Conservation (phyloP, 2,113 vertebrate genomes). For the Rhinichthys klamathensis region DNA sequence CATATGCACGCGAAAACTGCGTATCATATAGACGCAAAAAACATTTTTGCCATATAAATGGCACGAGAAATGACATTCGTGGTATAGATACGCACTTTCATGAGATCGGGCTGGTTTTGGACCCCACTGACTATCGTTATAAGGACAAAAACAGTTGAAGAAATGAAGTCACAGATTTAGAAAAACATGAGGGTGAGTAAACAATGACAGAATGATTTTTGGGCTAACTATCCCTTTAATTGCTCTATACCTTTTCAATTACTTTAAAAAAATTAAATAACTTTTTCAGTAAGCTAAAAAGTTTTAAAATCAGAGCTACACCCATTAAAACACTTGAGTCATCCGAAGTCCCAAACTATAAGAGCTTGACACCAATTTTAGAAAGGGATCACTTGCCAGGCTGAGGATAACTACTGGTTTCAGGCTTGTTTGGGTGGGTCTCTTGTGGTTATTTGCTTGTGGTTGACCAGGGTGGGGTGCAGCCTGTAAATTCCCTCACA, state of each 20-base stretch:
- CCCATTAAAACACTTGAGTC: constrained; percentile 6
- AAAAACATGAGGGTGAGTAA: not conserved
- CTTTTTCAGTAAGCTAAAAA: not conserved
- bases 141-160: not conserved
- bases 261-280: not conserved
- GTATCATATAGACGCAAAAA: too few relatives aligned
- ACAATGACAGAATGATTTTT: not conserved
- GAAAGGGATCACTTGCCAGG: constrained; percentile 69
- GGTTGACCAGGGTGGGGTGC: constrained; percentile 69
- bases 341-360: constrained; percentile 28
- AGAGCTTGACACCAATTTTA: constrained; percentile 42
- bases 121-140: not conserved
- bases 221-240: not conserved
- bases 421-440: constrained; percentile 75
- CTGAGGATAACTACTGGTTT: constrained; percentile 67
- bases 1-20: too few relatives aligned
- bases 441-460: constrained; percentile 64
- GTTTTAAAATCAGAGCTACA: not conserved
- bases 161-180: not conserved
- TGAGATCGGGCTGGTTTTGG: too few relatives aligned
- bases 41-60: too few relatives aligned
- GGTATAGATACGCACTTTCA: too few relatives aligned
- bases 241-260: too few relatives aligned
- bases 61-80: too few relatives aligned
- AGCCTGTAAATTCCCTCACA: constrained; percentile 65